phyloP scores from a whole-genome alignment of 2,113 vertebrate species.

The Hucho hucho region DNA sequence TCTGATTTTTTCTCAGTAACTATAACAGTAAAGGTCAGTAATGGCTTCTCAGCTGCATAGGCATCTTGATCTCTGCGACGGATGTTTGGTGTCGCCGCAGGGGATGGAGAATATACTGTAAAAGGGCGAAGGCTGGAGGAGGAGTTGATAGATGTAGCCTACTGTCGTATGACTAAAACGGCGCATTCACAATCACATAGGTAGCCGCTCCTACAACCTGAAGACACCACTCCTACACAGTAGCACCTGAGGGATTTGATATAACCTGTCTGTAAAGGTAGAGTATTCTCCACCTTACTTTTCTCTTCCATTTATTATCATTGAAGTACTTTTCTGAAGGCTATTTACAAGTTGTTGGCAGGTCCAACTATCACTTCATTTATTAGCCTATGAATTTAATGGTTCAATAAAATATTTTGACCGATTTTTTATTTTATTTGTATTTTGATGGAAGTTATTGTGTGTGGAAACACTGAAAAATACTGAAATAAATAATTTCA shows the following conservation, averaged over 20 bases:
- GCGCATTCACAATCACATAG: constrained; percentile 47
- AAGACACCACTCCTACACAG: constrained; percentile 49
- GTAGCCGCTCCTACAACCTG: constrained; percentile 46
- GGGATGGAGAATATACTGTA: constrained; percentile 19
- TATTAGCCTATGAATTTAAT: background rate
- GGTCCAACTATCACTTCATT: background rate
- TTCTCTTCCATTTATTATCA: constrained; percentile 17
- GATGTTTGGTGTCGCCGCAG: constrained; percentile 48
- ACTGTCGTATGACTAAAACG: constrained; percentile 44
- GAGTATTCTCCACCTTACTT: constrained; percentile 43
- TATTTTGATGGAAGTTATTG: no score
- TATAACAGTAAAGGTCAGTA: constrained; percentile 25
- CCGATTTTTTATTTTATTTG: background rate
- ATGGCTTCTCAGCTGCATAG: constrained; percentile 13
- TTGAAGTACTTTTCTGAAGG: background rate
- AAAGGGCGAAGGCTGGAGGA: constrained; percentile 65
- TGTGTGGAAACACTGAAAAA: background rate
- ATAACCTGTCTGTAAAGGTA: constrained; percentile 73
- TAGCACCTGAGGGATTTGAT: constrained; percentile 63
- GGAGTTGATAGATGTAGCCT: constrained; percentile 57
- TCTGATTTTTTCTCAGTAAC: background rate
- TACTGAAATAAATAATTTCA: background rate
- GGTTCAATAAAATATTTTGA: background rate
- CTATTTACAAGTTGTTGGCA: background rate
- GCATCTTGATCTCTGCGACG: constrained; percentile 22